Evolutionary conservation across 2,113 vertebrate genomes (phyloP).

Genomic region (Cyanoderma ruficeps): DNA sequence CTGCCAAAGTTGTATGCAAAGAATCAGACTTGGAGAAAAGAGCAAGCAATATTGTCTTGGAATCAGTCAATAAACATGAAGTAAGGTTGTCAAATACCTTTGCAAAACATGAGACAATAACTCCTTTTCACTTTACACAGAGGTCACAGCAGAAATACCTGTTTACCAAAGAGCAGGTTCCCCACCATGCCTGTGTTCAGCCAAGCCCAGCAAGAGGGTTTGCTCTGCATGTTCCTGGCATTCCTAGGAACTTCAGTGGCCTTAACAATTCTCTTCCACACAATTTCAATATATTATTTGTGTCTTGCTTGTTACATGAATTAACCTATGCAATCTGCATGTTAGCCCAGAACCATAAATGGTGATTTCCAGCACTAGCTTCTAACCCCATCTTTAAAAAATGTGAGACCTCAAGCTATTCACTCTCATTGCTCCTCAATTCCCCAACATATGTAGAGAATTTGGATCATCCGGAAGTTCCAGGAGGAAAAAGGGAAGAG

Average conservation of each 20-base stretch:
- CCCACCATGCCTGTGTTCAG: fast-evolving
- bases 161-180: background rate
- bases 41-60: background rate
- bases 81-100: background rate
- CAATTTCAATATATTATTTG: background rate
- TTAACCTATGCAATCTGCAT: fast-evolving
- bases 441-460: background rate
- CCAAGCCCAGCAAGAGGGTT: background rate
- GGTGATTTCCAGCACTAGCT: background rate
- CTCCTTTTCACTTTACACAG: background rate
- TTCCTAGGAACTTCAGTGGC: background rate
- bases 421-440: background rate
- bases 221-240: background rate
- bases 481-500: background rate
- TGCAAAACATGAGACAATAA: background rate
- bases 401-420: fast-evolving
- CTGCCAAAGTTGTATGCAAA: background rate
- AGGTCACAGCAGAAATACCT: background rate
- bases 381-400: background rate
- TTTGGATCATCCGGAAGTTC: background rate
- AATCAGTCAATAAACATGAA: background rate
- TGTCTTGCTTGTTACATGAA: background rate
- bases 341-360: background rate
- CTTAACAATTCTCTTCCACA: background rate
- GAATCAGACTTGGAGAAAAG: background rate